Base-by-base conservation (phyloP, 2,113 vertebrate genomes). In the Caloenas nicobarica region DNA sequence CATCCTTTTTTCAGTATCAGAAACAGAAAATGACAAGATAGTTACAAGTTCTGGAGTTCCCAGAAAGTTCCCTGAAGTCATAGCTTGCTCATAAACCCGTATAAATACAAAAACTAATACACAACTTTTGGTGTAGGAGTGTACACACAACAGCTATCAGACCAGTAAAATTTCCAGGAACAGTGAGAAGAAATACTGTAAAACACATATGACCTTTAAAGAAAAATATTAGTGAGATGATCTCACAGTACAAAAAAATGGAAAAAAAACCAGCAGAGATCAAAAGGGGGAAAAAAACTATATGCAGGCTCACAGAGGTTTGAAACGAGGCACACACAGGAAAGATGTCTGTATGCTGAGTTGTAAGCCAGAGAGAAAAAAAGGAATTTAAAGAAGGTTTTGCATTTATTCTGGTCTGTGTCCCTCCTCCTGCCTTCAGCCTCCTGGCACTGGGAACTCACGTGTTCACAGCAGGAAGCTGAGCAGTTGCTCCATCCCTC, bases 401-500 rank as follows among this genome's bases (percentile, higher is more conserved):
- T 44, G 5, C 28, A n/a, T 48, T 79, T 81, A 46, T 81, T 36
- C 19, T 31, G 23, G 2, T 40, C 42, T 5, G 0, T 34, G 15
- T 38, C 56, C 62, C 14, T 33, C 4, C 11, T 51, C 83, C 46
- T 58, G 22, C 12, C 13, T 62, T 16, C 60, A 81, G 54, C 10
- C 31, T 65, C n/a, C 33, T 0, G 0, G 22, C 28, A 48, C 28
- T 42, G 38, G 38, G 25, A 82, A 76, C 31, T 64, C 13, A 10
- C 10, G 6, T 7, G 4, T 29, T 88, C 57, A 48, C 42, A 65
- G 42, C 13, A 64, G 36, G 4, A 10, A 64, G 33, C 25, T 26
- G 29, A 79, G 29, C 42, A 38, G 28, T 7, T 81, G 22, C 24
- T 76, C 31, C 16, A 10, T 68, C 5, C 13, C 12, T 15, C 26